Evolutionary conservation across 2,797 vertebrate species (phyloP).

Genomic region (Alca torda): DNA sequence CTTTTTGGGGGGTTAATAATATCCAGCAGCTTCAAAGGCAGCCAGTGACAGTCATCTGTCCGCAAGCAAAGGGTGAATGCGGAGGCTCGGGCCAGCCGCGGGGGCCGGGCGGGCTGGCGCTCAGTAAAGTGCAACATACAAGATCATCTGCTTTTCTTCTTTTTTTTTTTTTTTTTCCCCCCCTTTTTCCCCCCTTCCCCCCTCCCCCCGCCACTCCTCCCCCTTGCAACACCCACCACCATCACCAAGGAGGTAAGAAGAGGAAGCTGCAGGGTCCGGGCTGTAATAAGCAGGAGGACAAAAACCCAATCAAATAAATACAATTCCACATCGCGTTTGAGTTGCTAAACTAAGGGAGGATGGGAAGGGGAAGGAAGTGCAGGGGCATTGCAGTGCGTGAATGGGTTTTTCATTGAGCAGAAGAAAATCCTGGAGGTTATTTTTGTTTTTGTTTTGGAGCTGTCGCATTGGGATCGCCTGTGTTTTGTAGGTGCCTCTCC

Average conservation of each 20-base stretch:
- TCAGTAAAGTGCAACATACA: constrained; percentile 33
- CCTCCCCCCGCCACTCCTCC: constrained; percentile 15
- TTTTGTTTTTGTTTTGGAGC: neutral
- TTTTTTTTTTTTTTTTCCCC: neutral
- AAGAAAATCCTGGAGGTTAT: constrained; percentile 17
- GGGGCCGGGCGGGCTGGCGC: constrained; percentile 2
- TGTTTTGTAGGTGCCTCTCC: constrained; percentile 50
- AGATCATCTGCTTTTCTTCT: constrained; percentile 16
- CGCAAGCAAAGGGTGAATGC: constrained; percentile 77
- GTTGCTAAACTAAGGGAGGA: neutral
- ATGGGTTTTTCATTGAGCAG: constrained; percentile 22
- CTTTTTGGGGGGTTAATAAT: constrained; percentile 77
- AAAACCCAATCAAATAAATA: constrained; percentile 61
- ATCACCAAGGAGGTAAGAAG: constrained; percentile 63
- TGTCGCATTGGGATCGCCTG: neutral
- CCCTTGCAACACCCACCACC: constrained; percentile 47
- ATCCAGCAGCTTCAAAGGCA: constrained; percentile 81
- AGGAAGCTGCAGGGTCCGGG: constrained; percentile 28
- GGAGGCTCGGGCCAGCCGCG: constrained; percentile 30
- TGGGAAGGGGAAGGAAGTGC: neutral
- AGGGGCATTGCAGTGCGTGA: neutral
- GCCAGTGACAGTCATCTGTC: constrained; percentile 89
- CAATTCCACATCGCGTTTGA: constrained; percentile 10
- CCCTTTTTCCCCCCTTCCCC: neutral
- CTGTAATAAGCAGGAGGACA: constrained; percentile 18